Conservation (phyloP, 2,888 invertebrate species). For the Sceliomorpha sp. region DNA sequence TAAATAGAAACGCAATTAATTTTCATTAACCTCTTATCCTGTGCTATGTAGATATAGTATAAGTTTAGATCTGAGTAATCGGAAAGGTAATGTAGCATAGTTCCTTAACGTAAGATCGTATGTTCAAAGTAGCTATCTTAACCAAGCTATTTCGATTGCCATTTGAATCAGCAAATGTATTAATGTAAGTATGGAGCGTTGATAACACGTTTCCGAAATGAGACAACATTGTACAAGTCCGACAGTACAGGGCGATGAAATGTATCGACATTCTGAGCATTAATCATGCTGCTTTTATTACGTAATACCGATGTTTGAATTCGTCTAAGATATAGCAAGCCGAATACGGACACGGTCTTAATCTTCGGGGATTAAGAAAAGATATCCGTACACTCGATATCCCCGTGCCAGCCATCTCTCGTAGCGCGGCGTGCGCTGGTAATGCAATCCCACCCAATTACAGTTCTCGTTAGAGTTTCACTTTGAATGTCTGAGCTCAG, state of each 20-base stretch:
- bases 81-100: too few relatives aligned
- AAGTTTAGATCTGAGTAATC: too few relatives aligned
- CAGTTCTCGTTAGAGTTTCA: conserved; percentile 54
- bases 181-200: too few relatives aligned
- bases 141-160: too few relatives aligned
- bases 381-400: conserved; percentile 49
- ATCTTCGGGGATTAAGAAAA: conserved; percentile 51
- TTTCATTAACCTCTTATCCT: too few relatives aligned
- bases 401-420: conserved; percentile 20
- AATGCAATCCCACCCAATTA: conserved; percentile 54
- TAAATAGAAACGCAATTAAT: too few relatives aligned
- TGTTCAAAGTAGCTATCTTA: too few relatives aligned
- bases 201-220: too few relatives aligned
- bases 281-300: conserved; percentile 22
- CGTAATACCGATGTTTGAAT: conserved; percentile 22
- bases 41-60: too few relatives aligned
- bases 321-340: conserved; percentile 17
- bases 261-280: conserved; percentile 17
- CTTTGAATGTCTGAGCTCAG: conserved; percentile 58
- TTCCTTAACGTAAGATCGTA: too few relatives aligned
- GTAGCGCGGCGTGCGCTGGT: conserved; percentile 23
- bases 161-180: too few relatives aligned
- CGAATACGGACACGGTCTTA: conserved; percentile 31
- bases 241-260: conserved; percentile 1
- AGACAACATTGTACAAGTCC: too few relatives aligned